Evolutionary conservation across 2,797 vertebrate species (phyloP), one percentile per base, ranked within the genome.

Genomic region (Peromyscus attwateri): DNA sequence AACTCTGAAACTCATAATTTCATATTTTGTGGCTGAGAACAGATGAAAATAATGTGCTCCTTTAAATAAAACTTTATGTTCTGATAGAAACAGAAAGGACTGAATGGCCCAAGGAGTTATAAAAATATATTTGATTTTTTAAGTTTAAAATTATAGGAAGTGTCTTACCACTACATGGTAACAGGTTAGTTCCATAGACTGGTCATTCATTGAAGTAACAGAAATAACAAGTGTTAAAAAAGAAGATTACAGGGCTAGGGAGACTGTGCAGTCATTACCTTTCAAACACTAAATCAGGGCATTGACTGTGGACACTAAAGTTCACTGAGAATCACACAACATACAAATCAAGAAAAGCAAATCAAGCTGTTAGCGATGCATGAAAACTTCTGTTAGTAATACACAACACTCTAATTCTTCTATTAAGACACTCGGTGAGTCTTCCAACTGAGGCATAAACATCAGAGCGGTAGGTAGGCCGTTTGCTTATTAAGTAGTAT

Each of bases 1-100:
- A 92, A 73, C 8, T 91, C 31, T 14, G 16, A 14, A 70, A 83
- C 27, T 49, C 40, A n/a, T 81, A 90, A 84, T 76, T 79, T 71
- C 13, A 49, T 52, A 88, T 37, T 82, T 75, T n/a, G 23, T 46
- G 27, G 27, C 66, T 82, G 40, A 80, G 10, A 89, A 79, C 37
- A 87, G 37, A 89, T 13, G 19, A 71, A 46, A 92, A 95, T 68
- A 37, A 1, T 84, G 1, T 81, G 27, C 8, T 88, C 19, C 75
- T 96, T 94, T 95, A 73, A 89, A 92, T 25, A 91, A 92, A 88
- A 93, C 19, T 12, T 75, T 75, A 90, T 31, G 71, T 73, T 68
- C 81, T 75, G 9, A 81, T 12, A 13, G n/a, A 94, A 95, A 95
- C 8, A 81, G 25, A 83, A 96, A 89, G 57, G 71, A 55, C 64